Conservation (phyloP, 2,888 invertebrate genomes). For the Amblyjoppa fuscipennis region DNA sequence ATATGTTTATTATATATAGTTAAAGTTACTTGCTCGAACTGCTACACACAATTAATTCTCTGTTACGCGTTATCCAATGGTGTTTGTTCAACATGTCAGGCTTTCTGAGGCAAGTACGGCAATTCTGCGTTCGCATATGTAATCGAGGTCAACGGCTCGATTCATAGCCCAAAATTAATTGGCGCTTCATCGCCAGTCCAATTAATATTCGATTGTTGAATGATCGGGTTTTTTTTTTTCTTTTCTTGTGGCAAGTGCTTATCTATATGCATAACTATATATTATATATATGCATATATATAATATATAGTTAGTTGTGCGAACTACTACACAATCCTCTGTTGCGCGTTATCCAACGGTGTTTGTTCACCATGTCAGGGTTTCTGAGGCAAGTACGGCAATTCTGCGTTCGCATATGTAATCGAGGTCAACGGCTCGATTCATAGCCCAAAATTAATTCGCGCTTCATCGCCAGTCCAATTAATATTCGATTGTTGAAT, state of each 20-base stretch:
- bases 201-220: background rate
- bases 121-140: background rate
- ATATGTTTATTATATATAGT: background rate
- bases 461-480: background rate
- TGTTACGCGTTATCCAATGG: conserved; percentile 56
- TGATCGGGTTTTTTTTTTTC: background rate
- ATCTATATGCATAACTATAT: background rate
- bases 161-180: background rate
- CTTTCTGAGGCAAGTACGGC: conserved; percentile 63
- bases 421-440: background rate
- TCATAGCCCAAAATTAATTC: background rate
- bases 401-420: background rate
- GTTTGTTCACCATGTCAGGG: conserved; percentile 62
- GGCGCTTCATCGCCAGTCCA: background rate
- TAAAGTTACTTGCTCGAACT: background rate
- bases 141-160: background rate
- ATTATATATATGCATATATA: too few species aligned
- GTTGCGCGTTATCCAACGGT: conserved; percentile 59
- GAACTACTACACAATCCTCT: background rate
- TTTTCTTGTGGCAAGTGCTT: background rate
- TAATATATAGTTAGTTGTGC: background rate
- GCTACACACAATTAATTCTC: conserved; percentile 6
- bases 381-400: conserved; percentile 63
- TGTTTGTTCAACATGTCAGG: conserved; percentile 65
- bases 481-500: background rate